Base-by-base conservation (phyloP, 1,140 invertebrate species). In the Tetramorium simillimum region DNA sequence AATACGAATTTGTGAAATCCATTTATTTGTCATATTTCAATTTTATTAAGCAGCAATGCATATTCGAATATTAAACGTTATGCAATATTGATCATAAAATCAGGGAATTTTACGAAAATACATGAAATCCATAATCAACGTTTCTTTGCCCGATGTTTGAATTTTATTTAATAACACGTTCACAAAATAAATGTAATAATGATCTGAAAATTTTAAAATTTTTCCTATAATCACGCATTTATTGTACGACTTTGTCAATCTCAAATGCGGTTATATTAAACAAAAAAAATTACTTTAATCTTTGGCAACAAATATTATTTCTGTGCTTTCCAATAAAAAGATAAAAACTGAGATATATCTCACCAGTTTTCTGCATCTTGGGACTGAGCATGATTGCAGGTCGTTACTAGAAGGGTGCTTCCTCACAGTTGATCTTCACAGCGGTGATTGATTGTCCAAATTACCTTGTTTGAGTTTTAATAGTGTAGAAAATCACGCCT, bases 331-430 rank as follows among this genome's bases (percentile, higher is more conserved):
- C 56, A 60, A 62, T 18, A 18, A 28, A 18, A 62, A 33, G 16
- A 46, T 6, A 18, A 77, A 3, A 46, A 33, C 65, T 7, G 3
- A 33, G 6, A 46, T 53, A 21, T 33, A 28, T 77, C 91, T 92
- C 56, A 93, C 92, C 92, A 16, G 97, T 96, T 76, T 98, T 96
- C 96, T 98, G 98, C 96, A 98, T 98, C 93, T 97, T 97, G 10
- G 97, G 97, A 93, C 97, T 97, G 87, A 97, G 95, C 97, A 97
- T 97, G 81, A 84, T 91, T 81, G 53, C 70, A 81, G 67, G 33
- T 85, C 43, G 72, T 69, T 70, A 63, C 0, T 58, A 40, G 72
- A 72, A 33, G 43, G 40, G 0, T 28, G 78, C 10, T 78, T 72
- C 72, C 60, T 49, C 43, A 43, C 63, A 49, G 62, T 63, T 75